Conservation (phyloP, 2,113 vertebrate genomes). For the Varanus komodoensis region DNA sequence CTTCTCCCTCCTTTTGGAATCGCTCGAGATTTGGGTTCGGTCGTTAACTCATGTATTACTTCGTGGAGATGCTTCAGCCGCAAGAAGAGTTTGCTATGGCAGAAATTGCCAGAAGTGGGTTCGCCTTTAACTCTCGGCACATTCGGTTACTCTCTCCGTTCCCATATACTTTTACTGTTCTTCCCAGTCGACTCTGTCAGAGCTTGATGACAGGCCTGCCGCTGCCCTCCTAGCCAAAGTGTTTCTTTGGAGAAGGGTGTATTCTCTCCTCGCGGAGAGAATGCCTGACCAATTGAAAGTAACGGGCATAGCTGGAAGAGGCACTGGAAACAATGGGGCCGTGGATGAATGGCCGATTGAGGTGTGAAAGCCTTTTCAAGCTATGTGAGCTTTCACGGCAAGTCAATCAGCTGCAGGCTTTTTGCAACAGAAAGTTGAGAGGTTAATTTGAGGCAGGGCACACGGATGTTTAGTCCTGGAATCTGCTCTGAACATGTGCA, state of each 20-base stretch:
- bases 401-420: background rate
- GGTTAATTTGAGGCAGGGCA: background rate
- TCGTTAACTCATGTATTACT: slow-evolving; percentile 45
- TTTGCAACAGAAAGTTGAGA: background rate
- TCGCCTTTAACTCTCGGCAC: background rate
- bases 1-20: background rate
- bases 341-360: background rate
- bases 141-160: background rate
- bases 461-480: background rate
- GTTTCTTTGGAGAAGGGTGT: slow-evolving; percentile 74
- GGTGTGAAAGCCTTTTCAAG: background rate
- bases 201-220: slow-evolving; percentile 60
- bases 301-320: background rate
- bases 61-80: slow-evolving; percentile 57
- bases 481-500: background rate
- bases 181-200: slow-evolving; percentile 61
- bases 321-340: background rate
- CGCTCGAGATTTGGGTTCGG: slow-evolving; percentile 47
- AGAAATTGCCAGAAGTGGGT: slow-evolving; percentile 8
- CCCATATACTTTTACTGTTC: slow-evolving; percentile 47
- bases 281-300: background rate
- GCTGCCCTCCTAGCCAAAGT: slow-evolving; percentile 66
- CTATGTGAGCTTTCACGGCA: background rate
- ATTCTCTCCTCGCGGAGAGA: slow-evolving; percentile 37
- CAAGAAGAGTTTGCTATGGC: slow-evolving; percentile 50